Evolutionary conservation across 2,888 invertebrate genomes (phyloP), one percentile per base, ranked within the genome.

Genomic region (Catotricha subobsoleta): DNA sequence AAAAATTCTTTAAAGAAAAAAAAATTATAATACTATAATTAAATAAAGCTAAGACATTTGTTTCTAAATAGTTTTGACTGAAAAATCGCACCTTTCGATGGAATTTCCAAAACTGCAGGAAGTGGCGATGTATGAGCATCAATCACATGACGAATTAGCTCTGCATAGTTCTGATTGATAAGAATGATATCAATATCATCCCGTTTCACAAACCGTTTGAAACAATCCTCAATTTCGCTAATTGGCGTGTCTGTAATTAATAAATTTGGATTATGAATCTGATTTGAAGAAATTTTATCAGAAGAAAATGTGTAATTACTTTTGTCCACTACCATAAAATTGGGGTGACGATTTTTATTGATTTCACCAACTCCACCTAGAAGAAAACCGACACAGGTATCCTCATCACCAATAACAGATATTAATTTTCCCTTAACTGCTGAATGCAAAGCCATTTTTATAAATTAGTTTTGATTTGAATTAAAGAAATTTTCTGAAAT

Each of bases 131-230:
- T 80, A 65, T 99, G 94, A 12, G 76, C 72, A 60, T 98, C 98
- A 47, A 99, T 91, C 41, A 87, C 83, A 60, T 94, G 92, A 43
- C 98, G 77, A 57, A 99, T 92, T 69, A 94, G 71, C 65, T 99
- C 98, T 0, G 98, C 98, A 41, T 94, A 74, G 59, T 88, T 92
- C 66, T 99, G 98, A 64, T 95, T 98, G 54, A 99, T 98, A 42
- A 99, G 74, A 56, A 99, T 92, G 48, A 99, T 98, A 59, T 97
- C 97, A 47, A 99, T 90, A 62, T 99, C 98, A 57, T 94, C 91
- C 27, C 98, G 76, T 56, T 84, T 86, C 16, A 92, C 67, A 58
- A 98, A 97, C 43, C 81, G 74, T 65, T 90, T 90, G 69, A 98
- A 98, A 47, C 83, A 82, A 48, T 98, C 97, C 60, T 99, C 98